phyloP scores from a whole-genome alignment of 2,797 vertebrate genomes.

The Vultur gryphus region DNA sequence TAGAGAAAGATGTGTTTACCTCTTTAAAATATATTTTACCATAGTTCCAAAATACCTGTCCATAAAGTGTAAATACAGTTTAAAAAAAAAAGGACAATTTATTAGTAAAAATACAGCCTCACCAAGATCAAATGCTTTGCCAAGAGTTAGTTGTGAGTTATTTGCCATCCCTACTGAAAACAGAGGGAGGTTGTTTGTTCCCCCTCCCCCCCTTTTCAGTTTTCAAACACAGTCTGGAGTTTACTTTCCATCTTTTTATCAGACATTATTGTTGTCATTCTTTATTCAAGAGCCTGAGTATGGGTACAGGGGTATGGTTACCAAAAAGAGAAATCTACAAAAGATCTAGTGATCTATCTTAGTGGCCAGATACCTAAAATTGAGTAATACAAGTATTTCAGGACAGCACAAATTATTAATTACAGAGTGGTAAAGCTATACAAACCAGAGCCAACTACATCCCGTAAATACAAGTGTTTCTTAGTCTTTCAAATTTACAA shows the following conservation, averaged over 20 bases:
- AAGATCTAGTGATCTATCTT: neutral
- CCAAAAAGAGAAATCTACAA: neutral
- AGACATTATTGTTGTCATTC: neutral
- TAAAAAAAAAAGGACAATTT: neutral
- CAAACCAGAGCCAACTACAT: neutral
- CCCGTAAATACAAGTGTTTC: too few species aligned
- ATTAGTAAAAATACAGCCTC: neutral
- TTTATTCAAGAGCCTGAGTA: neutral
- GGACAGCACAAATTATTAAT: neutral
- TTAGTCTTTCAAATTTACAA: neutral
- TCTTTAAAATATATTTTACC: neutral
- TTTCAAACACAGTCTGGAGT: neutral
- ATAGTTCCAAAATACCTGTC: neutral
- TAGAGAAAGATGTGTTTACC: neutral
- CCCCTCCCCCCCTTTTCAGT: neutral
- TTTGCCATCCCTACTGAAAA: neutral
- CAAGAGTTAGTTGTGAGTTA: neutral
- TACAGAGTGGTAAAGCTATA: neutral
- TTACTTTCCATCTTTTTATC: neutral
- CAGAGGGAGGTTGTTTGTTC: neutral
- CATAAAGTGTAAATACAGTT: neutral
- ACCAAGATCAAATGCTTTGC: neutral
- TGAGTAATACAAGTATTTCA: neutral
- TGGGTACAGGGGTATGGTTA: neutral
- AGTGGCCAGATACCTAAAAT: neutral